phyloP scores from a whole-genome alignment of 2,113 vertebrate species.

The Tragelaphus imberbis region DNA sequence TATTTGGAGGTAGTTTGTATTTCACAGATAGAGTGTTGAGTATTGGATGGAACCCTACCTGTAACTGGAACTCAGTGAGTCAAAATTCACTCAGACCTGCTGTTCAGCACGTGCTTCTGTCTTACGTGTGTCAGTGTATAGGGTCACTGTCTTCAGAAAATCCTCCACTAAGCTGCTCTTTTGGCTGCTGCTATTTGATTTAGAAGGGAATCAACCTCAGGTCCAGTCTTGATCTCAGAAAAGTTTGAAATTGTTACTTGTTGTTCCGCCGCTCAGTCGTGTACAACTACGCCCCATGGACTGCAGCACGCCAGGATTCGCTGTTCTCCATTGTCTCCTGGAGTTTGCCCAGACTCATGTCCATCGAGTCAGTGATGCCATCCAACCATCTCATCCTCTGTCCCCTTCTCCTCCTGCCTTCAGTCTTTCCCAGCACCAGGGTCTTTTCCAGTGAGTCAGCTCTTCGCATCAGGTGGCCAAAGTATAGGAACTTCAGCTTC shows the following conservation, averaged over 20 bases:
- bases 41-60: background rate
- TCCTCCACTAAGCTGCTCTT: rapidly evolving
- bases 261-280: background rate
- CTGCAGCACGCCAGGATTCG: background rate
- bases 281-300: background rate
- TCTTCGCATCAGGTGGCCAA: background rate
- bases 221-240: background rate
- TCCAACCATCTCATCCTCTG: background rate
- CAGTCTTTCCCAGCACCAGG: background rate
- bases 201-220: background rate
- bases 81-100: background rate
- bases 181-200: background rate
- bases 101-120: background rate
- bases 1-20: background rate
- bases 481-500: background rate
- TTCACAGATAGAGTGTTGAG: background rate
- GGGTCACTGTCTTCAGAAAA: background rate
- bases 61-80: background rate
- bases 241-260: background rate
- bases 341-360: background rate
- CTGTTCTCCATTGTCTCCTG: background rate
- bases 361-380: background rate
- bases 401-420: background rate
- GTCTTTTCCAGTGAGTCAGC: background rate
- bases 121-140: rapidly evolving